Evolutionary conservation across 2,113 vertebrate species (phyloP).

Genomic region (Syngnathoides biaculeatus): DNA sequence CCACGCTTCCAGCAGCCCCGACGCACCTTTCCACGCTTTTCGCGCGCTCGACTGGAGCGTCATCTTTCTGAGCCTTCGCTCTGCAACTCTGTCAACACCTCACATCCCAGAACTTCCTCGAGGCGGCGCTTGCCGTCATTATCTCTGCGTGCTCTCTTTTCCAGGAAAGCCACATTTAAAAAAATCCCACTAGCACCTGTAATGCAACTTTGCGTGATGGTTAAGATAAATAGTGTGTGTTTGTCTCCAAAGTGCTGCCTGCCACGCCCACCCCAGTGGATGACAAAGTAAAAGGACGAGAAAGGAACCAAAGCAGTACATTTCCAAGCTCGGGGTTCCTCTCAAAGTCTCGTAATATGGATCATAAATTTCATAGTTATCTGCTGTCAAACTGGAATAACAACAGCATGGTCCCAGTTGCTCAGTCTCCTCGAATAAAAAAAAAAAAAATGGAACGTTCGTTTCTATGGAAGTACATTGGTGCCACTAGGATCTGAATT

Average conservation of each 20-base stretch:
- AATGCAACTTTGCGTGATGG: constrained; percentile 34
- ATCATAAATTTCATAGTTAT: background rate
- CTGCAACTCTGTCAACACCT: background rate
- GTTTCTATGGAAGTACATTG: no score
- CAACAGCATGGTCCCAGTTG: background rate
- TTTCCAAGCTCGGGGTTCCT: background rate
- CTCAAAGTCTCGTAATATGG: background rate
- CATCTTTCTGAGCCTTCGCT: background rate
- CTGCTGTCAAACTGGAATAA: background rate
- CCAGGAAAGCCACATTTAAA: constrained; percentile 24
- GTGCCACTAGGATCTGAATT: no score
- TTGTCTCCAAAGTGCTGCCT: constrained; percentile 15
- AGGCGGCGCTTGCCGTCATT: background rate
- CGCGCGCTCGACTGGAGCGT: constrained; percentile 3
- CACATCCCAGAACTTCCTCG: background rate
- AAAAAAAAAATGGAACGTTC: constrained; percentile 3
- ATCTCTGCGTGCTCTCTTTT: constrained; percentile 26
- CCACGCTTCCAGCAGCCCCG: constrained; percentile 1
- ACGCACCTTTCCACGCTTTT: constrained; percentile 24
- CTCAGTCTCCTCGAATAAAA: background rate
- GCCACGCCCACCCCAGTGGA: constrained; percentile 17
- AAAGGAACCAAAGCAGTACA: background rate
- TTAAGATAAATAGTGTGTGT: constrained; percentile 37
- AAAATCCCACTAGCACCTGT: constrained; percentile 42
- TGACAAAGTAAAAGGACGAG: constrained; percentile 19